Percentiles rank a stretch among this genome's conserved stretches.
Conservation (phyloP, 2,888 invertebrate genomes). For the Frankliniella fusca region DNA sequence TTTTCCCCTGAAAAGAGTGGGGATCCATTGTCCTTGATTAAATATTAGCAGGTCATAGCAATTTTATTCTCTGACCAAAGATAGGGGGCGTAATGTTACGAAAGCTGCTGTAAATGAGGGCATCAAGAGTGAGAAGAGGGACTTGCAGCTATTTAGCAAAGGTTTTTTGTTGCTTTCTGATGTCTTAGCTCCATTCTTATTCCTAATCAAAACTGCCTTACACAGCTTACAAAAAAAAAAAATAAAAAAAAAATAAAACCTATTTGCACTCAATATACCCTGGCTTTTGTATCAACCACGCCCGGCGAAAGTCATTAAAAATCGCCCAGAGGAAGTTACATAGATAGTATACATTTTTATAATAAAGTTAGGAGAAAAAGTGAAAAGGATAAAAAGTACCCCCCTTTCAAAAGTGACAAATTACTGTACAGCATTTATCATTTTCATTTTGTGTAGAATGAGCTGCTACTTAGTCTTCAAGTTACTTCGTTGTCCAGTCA, state of each 20-base stretch:
- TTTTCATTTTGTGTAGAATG: constrained; percentile 4
- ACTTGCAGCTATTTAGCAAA: no score
- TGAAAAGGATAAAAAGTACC: neutral
- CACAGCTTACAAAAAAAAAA: neutral
- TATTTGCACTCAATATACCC: neutral
- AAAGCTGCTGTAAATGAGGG: neutral
- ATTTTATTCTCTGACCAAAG: neutral
- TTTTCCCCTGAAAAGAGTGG: neutral
- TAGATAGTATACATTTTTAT: no score
- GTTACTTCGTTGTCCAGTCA: constrained; percentile 11
- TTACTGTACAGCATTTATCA: neutral
- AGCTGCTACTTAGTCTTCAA: constrained; percentile 17
- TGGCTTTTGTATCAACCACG: neutral
- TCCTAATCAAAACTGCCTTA: no score
- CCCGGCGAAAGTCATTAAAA: neutral
- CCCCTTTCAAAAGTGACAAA: neutral
- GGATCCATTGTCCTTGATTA: neutral
- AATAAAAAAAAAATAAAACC: neutral
- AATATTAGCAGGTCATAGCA: neutral
- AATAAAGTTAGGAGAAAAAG: neutral
- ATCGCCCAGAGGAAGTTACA: neutral
- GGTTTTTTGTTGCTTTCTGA: neutral
- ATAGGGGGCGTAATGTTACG: neutral
- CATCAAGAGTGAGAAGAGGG: neutral
- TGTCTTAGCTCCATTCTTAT: neutral